Evolutionary conservation across 35 echinoderm and acorn worm species (phyloP).

Genomic region (Holothuria glaberrima): DNA sequence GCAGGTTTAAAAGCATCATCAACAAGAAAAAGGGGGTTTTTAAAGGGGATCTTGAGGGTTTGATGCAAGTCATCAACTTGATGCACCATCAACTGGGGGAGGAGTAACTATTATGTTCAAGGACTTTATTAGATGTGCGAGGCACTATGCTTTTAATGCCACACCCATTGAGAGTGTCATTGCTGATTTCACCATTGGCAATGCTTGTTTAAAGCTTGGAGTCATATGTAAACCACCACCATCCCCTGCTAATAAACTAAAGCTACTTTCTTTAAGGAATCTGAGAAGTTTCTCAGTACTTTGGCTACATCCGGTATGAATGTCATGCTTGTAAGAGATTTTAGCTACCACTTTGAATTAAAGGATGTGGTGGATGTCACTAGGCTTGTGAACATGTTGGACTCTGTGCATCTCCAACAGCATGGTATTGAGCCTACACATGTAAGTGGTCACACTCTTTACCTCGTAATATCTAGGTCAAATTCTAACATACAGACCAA

Average conservation of each 20-base stretch:
- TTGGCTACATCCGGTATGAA: neutral
- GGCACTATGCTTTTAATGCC: neutral
- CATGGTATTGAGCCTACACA: too few species aligned
- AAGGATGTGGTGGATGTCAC: neutral
- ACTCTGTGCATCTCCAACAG: neutral
- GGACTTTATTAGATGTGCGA: conserved; percentile 4
- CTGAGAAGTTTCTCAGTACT: neutral
- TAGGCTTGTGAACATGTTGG: neutral
- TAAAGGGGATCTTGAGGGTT: too few species aligned
- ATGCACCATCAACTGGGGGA: neutral
- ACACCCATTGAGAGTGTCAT: too few species aligned
- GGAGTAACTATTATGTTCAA: neutral
- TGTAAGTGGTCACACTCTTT: too few species aligned
- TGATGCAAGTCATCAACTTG: too few species aligned
- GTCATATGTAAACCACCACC: neutral
- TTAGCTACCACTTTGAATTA: conserved; percentile 7
- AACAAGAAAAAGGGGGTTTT: too few species aligned
- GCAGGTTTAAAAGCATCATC: too few species aligned
- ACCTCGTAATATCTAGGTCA: too few species aligned
- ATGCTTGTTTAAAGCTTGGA: conserved; percentile 13
- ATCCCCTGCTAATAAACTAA: neutral
- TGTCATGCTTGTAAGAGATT: neutral
- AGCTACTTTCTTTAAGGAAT: neutral
- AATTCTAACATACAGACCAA: too few species aligned
- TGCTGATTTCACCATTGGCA: neutral